phyloP scores from a whole-genome alignment of 2,113 vertebrate species.

The Bambusicola thoracicus region DNA sequence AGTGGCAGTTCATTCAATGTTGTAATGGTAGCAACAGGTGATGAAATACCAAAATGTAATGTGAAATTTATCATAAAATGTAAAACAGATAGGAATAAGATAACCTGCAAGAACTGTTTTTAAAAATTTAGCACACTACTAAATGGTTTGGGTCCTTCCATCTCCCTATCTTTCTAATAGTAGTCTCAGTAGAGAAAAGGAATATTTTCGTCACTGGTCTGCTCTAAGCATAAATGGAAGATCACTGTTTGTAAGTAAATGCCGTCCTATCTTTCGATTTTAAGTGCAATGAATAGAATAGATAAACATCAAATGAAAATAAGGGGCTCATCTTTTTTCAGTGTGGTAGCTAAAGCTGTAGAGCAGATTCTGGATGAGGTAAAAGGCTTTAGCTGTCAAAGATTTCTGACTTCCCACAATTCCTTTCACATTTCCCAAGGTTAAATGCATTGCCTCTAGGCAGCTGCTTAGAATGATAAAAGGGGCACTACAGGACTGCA shows the following conservation, averaged over 20 bases:
- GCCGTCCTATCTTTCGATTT: constrained; percentile 32
- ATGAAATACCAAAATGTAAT: constrained; percentile 15
- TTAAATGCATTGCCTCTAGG: constrained; percentile 81
- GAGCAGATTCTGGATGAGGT: constrained; percentile 69
- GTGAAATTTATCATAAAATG: constrained; percentile 48
- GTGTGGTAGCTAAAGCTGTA: constrained; percentile 53
- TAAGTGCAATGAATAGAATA: constrained; percentile 59
- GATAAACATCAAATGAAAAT: constrained; percentile 76
- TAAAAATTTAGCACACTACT: background rate
- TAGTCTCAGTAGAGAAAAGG: constrained; percentile 13
- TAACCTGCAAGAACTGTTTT: background rate
- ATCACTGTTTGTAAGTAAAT: constrained; percentile 59
- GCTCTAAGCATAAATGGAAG: constrained; percentile 50
- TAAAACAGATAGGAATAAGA: background rate
- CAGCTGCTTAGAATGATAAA: constrained; percentile 84
- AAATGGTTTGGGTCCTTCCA: background rate
- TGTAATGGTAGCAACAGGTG: constrained; percentile 26
- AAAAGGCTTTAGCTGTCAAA: constrained; percentile 74
- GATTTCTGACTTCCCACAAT: constrained; percentile 76
- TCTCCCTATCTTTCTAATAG: constrained; percentile 32
- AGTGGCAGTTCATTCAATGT: background rate
- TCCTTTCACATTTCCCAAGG: constrained; percentile 84
- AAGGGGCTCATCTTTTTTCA: constrained; percentile 54
- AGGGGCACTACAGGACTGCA: constrained; percentile 79
- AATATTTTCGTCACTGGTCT: background rate